Evolutionary conservation across 2,113 vertebrate genomes (phyloP).

Genomic region (Forbesichthys agassizii): DNA sequence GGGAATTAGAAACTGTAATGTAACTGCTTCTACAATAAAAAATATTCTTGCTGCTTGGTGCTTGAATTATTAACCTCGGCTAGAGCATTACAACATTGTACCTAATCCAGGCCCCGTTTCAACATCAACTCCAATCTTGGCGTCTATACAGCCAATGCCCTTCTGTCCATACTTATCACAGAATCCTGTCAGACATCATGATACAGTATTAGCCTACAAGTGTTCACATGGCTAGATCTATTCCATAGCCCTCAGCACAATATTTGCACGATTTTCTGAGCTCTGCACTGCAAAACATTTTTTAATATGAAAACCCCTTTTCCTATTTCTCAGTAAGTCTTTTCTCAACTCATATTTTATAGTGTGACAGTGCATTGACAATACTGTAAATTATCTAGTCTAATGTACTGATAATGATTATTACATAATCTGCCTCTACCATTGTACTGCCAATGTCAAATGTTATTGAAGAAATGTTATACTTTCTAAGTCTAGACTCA

Average conservation of each 20-base stretch:
- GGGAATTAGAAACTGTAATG: neutral
- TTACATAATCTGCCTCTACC: too few species aligned
- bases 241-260: too few species aligned
- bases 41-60: slow-evolving; percentile 41
- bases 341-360: too few species aligned
- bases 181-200: slow-evolving; percentile 36
- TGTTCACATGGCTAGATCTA: slow-evolving; percentile 20
- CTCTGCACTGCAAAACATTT: too few species aligned
- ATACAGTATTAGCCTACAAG: slow-evolving; percentile 17
- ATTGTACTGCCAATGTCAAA: too few species aligned
- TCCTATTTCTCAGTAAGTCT: too few species aligned
- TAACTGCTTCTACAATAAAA: slow-evolving; percentile 26
- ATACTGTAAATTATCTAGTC: too few species aligned
- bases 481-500: neutral
- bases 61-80: slow-evolving; percentile 27
- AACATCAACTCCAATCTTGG: slow-evolving; percentile 11
- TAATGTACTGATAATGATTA: too few species aligned
- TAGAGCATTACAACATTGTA: neutral
- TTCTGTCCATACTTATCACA: slow-evolving; percentile 8
- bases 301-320: too few species aligned
- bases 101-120: slow-evolving; percentile 6
- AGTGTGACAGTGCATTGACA: too few species aligned
- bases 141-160: slow-evolving; percentile 14
- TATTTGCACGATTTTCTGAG: too few species aligned
- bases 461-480: too few species aligned